Evolutionary conservation across 1,140 invertebrate genomes (phyloP), one percentile per base, ranked within the genome.

Genomic region (Pseudomyrmex cubaensis): DNA sequence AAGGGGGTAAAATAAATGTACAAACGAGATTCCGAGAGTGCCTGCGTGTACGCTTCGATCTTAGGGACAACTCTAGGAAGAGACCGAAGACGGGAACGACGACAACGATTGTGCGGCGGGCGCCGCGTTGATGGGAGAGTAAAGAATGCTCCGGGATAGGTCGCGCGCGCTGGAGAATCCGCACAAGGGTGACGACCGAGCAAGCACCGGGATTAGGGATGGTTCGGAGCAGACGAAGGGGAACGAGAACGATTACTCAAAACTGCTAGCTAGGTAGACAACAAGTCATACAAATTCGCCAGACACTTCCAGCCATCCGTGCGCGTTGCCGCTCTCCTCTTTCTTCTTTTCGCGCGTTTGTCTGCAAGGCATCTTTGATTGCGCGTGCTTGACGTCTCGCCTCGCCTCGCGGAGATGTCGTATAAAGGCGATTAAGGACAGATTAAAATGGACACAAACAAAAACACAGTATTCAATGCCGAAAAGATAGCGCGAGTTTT

Each of bases 1-100:
- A 72, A 70, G 76, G 66, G 64, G 54, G 44, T 80, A 80, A 80
- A 80, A 80, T 80, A 80, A 80, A 80, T 72, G 76, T 80, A 80
- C 76, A 72, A 80, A 80, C 76, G 66, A 80, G 76, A 80, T 80
- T 80, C 76, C 76, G 44, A 20, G 76, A 80, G 76, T 80, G 76
- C 66, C 66, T 80, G 76, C 76, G 56, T 78, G 64, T 70, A 20
- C 76, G 76, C 54, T 50, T 50, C 66, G 76, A 72, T 70, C 46
- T 54, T 61, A 57, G 44, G 54, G 54, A 61, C 76, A 46, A 80
- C 25, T 22, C 54, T 50, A 10, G 13, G 50, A 22, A 35, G 64
- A 8, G n/a, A 8, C 46, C 72, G 72, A 8, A 3, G 20, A 35
- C 20, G 56, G 15, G n/a, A 50, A 48, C 52, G 50, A 56, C 20